These are phyloP conservation scores for Callyntrura guangdongensis DNA, from an alignment of 2,888 invertebrate species.

Conservation along the genomic window DNA sequence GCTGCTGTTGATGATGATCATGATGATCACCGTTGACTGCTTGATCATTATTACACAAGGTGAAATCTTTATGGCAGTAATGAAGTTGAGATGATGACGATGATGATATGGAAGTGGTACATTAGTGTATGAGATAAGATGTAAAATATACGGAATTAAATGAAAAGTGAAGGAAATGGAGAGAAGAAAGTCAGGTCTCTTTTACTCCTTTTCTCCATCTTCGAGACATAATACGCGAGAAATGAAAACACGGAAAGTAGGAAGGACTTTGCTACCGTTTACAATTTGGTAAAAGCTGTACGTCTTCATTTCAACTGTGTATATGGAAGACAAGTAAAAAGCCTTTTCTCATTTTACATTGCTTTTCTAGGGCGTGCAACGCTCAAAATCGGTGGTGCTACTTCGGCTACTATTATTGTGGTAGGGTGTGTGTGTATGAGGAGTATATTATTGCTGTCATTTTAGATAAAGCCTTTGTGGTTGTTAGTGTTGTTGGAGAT, in stretches of 20 bases:
- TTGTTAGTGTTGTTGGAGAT: neutral
- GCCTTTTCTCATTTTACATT: neutral
- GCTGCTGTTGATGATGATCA: no score
- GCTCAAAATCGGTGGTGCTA: neutral
- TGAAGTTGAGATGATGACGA: slow-evolving; percentile 39
- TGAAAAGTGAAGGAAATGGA: neutral
- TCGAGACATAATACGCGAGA: neutral
- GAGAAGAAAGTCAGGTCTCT: neutral
- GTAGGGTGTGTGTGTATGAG: neutral
- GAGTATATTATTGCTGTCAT: no score
- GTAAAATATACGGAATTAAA: neutral
- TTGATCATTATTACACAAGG: slow-evolving; percentile 54
- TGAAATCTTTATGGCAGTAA: slow-evolving; percentile 66
- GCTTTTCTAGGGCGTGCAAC: neutral
- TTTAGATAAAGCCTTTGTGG: neutral
- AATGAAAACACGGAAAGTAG: neutral
- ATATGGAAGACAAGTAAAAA: neutral
- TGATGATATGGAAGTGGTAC: neutral
- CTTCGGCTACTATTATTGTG: neutral
- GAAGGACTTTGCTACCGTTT: neutral
- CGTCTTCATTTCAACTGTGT: slow-evolving; percentile 36
- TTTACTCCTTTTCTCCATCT: neutral
- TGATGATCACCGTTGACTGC: neutral
- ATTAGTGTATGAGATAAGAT: neutral
- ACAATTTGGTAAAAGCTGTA: slow-evolving; percentile 5